Evolutionary conservation across 2,797 vertebrate species (phyloP).

Genomic region (Enteromius anoplus): DNA sequence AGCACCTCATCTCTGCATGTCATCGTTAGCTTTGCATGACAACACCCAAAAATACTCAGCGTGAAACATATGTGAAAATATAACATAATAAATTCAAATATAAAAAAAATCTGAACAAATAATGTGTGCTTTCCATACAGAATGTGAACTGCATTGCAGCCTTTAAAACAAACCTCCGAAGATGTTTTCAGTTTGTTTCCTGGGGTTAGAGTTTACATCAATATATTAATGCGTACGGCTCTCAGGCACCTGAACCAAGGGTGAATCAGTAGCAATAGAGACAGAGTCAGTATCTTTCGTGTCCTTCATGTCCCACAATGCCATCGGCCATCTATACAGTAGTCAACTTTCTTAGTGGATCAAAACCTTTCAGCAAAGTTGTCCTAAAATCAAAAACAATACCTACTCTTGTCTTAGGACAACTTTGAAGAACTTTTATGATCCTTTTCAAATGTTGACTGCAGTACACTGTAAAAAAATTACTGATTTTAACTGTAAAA

Average conservation of each 20-base stretch:
- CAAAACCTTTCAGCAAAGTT: no score
- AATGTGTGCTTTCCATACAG: background rate
- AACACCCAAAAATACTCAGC: background rate
- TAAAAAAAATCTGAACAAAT: background rate
- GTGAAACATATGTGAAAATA: background rate
- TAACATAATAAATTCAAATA: no score
- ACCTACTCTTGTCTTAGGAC: no score
- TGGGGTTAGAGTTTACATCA: background rate
- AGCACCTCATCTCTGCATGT: background rate
- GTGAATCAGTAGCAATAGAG: constrained; percentile 8
- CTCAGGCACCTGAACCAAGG: background rate
- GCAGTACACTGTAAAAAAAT: no score
- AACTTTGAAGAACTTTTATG: no score
- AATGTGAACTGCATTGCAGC: background rate
- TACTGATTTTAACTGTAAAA: no score
- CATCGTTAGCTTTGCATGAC: background rate
- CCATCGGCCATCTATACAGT: constrained; percentile 6
- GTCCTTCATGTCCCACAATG: constrained; percentile 9
- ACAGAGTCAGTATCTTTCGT: background rate
- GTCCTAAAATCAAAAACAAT: no score
- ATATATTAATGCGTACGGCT: constrained; percentile 4
- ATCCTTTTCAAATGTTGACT: no score
- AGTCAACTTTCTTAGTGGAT: no score
- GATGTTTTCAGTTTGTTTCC: background rate
- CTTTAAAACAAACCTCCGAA: background rate